Percentiles rank a stretch among this genome's conserved stretches.
phyloP scores from a whole-genome alignment of 1,140 invertebrate genomes.

The Saccostrea echinata region DNA sequence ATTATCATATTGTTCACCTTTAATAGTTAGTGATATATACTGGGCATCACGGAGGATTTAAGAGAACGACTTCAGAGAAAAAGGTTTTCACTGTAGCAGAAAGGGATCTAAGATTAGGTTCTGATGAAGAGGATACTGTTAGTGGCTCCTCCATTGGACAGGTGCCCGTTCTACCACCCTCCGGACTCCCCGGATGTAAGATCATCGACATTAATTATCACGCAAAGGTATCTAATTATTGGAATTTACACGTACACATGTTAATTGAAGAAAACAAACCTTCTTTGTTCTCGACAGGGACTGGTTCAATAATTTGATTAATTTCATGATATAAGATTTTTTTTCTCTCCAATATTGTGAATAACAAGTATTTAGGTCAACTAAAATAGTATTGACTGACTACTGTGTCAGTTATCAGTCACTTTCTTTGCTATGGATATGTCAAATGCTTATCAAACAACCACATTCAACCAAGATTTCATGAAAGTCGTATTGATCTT shows the following conservation, averaged over 20 bases:
- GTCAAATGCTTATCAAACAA: too few relatives aligned
- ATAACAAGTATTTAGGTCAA: neutral
- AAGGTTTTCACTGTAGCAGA: slow-evolving; percentile 59
- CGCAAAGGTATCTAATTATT: slow-evolving; percentile 88
- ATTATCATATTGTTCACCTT: neutral
- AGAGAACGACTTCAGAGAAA: slow-evolving; percentile 53
- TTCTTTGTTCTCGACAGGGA: neutral
- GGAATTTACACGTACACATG: neutral
- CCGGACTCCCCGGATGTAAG: slow-evolving; percentile 96
- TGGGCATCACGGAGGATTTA: neutral
- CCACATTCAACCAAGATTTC: too few relatives aligned
- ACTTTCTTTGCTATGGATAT: too few relatives aligned
- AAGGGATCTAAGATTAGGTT: slow-evolving; percentile 43
- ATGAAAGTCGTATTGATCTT: too few relatives aligned
- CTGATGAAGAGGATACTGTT: slow-evolving; percentile 58
- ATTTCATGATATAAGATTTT: neutral
- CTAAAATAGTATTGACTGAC: too few relatives aligned
- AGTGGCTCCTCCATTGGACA: slow-evolving; percentile 51
- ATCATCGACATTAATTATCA: slow-evolving; percentile 97
- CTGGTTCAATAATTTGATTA: neutral
- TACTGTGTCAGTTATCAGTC: too few relatives aligned
- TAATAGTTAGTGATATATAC: neutral
- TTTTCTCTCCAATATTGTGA: neutral
- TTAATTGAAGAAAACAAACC: neutral
- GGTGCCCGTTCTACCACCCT: slow-evolving; percentile 96